These are phyloP conservation scores for Psammodynastes pulverulentus DNA, from an alignment of 2,113 vertebrate species.

Conservation along the genomic window DNA sequence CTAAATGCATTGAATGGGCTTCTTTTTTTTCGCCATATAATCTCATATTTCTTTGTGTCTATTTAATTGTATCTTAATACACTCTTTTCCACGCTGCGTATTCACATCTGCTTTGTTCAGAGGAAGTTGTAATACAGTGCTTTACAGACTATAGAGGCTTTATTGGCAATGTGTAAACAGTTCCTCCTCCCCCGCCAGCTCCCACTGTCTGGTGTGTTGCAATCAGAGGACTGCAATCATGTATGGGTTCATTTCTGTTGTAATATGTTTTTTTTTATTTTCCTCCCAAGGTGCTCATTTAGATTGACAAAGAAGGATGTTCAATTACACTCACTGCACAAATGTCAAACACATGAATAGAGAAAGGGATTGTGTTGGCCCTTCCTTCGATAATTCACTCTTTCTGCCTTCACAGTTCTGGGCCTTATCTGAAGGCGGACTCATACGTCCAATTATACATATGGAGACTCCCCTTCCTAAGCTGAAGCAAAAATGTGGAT, in stretches of 20 bases:
- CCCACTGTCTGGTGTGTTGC: neutral
- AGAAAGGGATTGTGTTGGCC: neutral
- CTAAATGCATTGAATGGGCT: constrained; percentile 14
- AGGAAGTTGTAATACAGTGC: neutral
- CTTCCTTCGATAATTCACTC: neutral
- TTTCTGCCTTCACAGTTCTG: neutral
- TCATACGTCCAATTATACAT: neutral
- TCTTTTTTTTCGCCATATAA: neutral
- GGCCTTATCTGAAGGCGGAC: neutral
- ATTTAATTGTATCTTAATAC: constrained; percentile 31
- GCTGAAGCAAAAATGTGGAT: neutral
- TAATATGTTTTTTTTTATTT: neutral
- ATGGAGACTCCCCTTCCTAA: neutral
- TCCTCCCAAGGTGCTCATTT: neutral
- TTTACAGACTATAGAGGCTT: neutral
- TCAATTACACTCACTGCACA: neutral
- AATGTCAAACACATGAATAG: neutral
- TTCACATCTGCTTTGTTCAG: neutral
- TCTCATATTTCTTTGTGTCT: constrained; percentile 18
- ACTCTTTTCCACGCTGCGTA: neutral
- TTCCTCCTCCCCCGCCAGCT: neutral
- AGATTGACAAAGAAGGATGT: neutral
- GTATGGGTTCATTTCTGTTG: neutral
- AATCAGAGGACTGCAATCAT: neutral
- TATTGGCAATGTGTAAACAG: neutral